phyloP scores from a whole-genome alignment of 2,797 vertebrate species.

The Phataginus tetradactyla region DNA sequence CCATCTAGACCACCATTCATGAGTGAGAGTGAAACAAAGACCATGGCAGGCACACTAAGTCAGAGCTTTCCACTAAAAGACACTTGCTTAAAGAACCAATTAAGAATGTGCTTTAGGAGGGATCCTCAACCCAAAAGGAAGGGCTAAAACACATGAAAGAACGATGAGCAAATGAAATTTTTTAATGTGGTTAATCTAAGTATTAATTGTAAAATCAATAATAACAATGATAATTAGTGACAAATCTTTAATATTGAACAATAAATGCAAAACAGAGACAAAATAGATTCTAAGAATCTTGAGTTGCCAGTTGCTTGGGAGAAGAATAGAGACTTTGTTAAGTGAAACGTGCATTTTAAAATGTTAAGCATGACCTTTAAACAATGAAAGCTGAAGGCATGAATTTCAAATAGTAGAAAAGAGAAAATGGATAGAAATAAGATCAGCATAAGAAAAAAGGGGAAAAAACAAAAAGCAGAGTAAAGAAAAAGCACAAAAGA shows the following conservation, averaged over 20 bases:
- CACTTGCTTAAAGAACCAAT: background rate
- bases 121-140: background rate
- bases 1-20: background rate
- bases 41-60: background rate
- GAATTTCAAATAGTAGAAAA: conserved; percentile 68
- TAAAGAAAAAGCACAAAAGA: conserved; percentile 31
- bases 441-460: conserved; percentile 48
- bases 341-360: conserved; percentile 45
- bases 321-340: conserved; percentile 49
- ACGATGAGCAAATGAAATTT: background rate
- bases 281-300: background rate
- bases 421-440: conserved; percentile 69
- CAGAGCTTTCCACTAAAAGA: background rate
- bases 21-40: background rate
- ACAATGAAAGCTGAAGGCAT: conserved; percentile 65
- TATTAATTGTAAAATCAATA: conserved; percentile 35
- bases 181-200: background rate
- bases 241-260: conserved; percentile 8
- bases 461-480: background rate
- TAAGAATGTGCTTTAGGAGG: background rate
- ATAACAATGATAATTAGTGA: background rate
- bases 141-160: background rate
- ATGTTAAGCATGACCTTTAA: conserved; percentile 72
- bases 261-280: background rate
- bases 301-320: background rate